Conservation (phyloP, 2,113 vertebrate genomes). For the Microcebus griseorufus region DNA sequence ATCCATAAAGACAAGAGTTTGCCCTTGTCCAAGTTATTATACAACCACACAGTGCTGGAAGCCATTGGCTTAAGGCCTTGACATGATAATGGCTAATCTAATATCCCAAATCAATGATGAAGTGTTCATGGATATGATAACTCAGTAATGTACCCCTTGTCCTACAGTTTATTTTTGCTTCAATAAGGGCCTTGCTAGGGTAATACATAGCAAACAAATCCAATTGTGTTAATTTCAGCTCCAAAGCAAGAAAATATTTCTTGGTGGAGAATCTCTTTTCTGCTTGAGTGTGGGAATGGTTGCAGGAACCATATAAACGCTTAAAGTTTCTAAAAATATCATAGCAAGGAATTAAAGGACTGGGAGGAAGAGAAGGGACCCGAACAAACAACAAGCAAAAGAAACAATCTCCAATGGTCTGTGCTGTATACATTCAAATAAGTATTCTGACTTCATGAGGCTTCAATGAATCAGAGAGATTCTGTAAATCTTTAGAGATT, state of each 20-base stretch:
- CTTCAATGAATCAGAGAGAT: conserved; percentile 8
- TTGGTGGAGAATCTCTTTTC: background rate
- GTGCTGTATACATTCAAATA: background rate
- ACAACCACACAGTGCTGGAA: background rate
- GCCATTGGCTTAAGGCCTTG: background rate
- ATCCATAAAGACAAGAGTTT: background rate
- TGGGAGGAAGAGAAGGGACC: background rate
- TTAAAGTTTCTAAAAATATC: background rate
- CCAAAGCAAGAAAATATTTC: background rate
- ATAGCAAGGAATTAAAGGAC: background rate
- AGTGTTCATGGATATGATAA: background rate
- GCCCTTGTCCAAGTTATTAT: background rate
- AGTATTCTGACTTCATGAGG: background rate
- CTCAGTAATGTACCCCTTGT: background rate
- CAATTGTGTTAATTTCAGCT: background rate
- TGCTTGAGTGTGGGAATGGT: background rate
- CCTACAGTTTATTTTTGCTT: background rate
- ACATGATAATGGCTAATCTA: background rate
- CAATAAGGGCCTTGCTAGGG: background rate
- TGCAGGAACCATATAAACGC: background rate
- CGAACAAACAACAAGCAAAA: background rate
- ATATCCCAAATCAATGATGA: background rate
- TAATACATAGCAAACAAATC: background rate
- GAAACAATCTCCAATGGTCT: background rate
- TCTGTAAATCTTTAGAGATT: background rate